Base-by-base conservation (phyloP, 2,888 invertebrate genomes). In the Drosophila rubida region DNA sequence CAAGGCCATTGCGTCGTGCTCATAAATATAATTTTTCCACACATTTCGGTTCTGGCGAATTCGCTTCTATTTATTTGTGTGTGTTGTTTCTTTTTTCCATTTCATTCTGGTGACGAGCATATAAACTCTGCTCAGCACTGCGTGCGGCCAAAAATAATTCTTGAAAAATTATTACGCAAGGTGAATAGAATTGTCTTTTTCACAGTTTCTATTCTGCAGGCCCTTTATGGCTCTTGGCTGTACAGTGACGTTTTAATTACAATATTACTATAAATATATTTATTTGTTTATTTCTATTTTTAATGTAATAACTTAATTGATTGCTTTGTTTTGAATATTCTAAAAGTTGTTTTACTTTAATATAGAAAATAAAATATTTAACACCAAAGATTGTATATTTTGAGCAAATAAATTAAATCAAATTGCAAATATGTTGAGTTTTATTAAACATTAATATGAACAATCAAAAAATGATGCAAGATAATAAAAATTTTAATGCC, bases 91-190 rank as follows among this genome's bases (percentile, higher is more conserved):
- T 13, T 16, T 25, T 19, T 16, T 39, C 32, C 30, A 46, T 60
- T 16, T 53, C 39, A 22, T 42, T 42, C 48, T 14, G 44, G 23
- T 68, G 61, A 65, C 25, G 16, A 50, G 27, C 54, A 50, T 41
- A 51, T 53, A 50, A 69, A 54, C 22, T 39, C 4, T 53, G 25
- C 25, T 37, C 37, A 46, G 16, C 41, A 42, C 75, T 75, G 74
- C 59, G 76, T 76, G 55, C n/a, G 25, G 32, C 57, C 62, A 78
- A 74, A 78, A 78, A 74, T 74, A 76, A 66, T 72, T 64, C 53
- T 58, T 39, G 42, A 57, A 72, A 72, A 59, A 80, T 70, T 70
- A 63, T 77, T 76, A 70, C 58, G 77, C 80, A 80, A 80, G 70
- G 59, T 70, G 44, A 54, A 59, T 45, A 41, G 39, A 27, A n/a